phyloP scores from a whole-genome alignment of 2,888 invertebrate species.

The Apamea sordens region DNA sequence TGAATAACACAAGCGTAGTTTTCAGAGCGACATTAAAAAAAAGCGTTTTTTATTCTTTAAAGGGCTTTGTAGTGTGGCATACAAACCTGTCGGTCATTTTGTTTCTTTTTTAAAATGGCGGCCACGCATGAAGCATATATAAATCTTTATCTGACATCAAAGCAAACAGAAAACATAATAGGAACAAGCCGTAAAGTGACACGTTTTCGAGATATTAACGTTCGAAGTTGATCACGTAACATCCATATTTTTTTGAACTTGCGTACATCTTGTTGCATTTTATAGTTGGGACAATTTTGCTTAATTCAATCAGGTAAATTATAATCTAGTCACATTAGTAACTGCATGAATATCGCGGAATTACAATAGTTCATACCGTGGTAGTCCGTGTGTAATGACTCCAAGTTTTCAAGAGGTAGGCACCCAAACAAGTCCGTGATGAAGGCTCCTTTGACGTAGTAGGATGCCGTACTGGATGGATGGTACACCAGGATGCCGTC shows the following conservation, averaged over 20 bases:
- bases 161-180: no score
- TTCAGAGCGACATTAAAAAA: background rate
- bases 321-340: background rate
- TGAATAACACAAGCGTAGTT: background rate
- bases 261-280: no score
- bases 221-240: no score
- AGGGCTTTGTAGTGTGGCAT: background rate
- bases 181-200: no score
- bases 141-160: no score
- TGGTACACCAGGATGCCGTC: conserved; percentile 82
- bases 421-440: conserved; percentile 78
- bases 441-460: conserved; percentile 82
- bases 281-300: background rate
- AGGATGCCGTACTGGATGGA: conserved; percentile 81
- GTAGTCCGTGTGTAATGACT: conserved; percentile 69
- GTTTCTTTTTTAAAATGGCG: no score
- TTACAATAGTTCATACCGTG: conserved; percentile 63
- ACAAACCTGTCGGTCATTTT: no score
- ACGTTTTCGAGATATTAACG: no score
- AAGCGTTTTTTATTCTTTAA: background rate
- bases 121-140: no score
- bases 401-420: conserved; percentile 78
- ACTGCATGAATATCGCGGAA: background rate
- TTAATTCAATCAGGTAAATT: background rate
- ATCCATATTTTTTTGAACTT: no score